Percentiles rank a stretch among this genome's conserved stretches.
Evolutionary conservation across 1,140 invertebrate species (phyloP).

Genomic region (Melanaphis sacchari): DNA sequence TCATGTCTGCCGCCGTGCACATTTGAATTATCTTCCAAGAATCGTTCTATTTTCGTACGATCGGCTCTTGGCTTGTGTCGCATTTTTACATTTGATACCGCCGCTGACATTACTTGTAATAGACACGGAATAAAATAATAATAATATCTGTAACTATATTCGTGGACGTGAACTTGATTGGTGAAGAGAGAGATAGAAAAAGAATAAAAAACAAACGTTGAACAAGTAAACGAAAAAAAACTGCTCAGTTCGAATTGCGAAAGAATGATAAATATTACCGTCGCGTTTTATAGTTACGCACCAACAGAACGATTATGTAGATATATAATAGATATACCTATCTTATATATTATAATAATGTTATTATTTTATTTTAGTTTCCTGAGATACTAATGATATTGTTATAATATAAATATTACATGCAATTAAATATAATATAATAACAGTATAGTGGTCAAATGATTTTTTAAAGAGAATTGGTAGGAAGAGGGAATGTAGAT

Average conservation of each 20-base stretch:
- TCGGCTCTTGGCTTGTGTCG: slow-evolving; percentile 35
- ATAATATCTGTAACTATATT: background rate
- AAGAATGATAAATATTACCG: background rate
- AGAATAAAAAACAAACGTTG: background rate
- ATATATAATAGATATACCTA: background rate
- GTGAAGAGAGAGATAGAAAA: background rate
- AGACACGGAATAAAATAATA: slow-evolving; percentile 8
- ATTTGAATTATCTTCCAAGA: slow-evolving; percentile 31
- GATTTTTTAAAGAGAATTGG: no score
- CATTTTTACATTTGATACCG: slow-evolving; percentile 51
- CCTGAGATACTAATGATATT: background rate
- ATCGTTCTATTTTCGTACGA: slow-evolving; percentile 38
- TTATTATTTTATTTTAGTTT: background rate
- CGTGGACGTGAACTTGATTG: slow-evolving; percentile 38
- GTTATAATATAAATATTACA: background rate
- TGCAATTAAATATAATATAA: background rate
- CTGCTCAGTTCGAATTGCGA: background rate
- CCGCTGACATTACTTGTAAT: slow-evolving; percentile 19
- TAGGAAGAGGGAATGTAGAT: no score
- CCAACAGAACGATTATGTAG: background rate
- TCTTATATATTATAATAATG: background rate
- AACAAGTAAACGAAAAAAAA: background rate
- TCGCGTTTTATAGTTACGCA: background rate
- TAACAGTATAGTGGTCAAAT: no score
- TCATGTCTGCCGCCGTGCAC: background rate